Conservation (phyloP, 2,888 invertebrate genomes). For the Hemithea aestivaria region DNA sequence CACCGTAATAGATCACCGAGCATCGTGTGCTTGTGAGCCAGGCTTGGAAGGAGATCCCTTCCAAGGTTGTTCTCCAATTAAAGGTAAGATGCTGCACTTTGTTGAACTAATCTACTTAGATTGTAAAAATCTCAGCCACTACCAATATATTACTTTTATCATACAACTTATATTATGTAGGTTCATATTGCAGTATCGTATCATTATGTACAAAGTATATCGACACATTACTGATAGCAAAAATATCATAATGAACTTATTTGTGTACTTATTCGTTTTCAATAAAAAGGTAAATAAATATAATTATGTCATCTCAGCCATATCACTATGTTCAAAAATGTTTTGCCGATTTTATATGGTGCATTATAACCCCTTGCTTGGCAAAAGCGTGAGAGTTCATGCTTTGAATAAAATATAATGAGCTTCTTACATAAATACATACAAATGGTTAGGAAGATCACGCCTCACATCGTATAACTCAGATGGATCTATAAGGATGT, state of each 20-base stretch:
- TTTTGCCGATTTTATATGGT: constrained; percentile 21
- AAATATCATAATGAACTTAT: no score
- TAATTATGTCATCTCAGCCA: background rate
- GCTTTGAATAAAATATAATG: constrained; percentile 65
- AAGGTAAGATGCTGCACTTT: constrained; percentile 54
- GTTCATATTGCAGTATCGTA: no score
- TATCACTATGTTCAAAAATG: constrained; percentile 7
- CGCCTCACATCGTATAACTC: constrained; percentile 70
- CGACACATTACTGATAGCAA: no score
- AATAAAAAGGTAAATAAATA: constrained; percentile 12
- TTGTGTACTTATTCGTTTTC: no score
- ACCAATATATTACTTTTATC: background rate
- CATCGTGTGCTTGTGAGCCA: constrained; percentile 81
- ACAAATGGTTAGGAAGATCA: constrained; percentile 46
- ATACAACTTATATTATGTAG: no score
- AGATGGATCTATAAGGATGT: constrained; percentile 52
- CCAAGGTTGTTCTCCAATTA: constrained; percentile 69
- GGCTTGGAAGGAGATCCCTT: constrained; percentile 83
- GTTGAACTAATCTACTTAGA: background rate
- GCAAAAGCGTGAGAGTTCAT: constrained; percentile 72
- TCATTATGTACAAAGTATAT: no score
- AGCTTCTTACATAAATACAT: constrained; percentile 51
- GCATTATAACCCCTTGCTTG: constrained; percentile 71
- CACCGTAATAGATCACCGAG: constrained; percentile 81
- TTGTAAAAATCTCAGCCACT: background rate